A percentile compares a stretch with the other conserved stretches of the same genome.
Conservation (phyloP, 2,888 invertebrate species). For the Drosophila siamana region DNA sequence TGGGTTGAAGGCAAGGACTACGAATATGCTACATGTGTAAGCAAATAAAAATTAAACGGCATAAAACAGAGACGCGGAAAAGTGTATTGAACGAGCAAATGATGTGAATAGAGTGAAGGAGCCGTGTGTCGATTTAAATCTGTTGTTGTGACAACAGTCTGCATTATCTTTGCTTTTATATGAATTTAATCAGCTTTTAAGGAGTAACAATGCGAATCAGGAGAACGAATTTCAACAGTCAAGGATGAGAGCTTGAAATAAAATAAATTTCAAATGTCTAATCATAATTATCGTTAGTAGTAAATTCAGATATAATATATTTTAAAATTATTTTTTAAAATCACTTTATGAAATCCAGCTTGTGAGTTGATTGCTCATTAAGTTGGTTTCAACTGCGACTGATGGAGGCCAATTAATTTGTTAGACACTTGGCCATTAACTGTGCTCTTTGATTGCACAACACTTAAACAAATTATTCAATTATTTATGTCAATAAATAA, state of each 20-base stretch:
- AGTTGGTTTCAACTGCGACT: not conserved
- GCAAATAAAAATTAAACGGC: conserved; percentile 74
- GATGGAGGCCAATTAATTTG: conserved; percentile 53
- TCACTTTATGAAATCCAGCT: not conserved
- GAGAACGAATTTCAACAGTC: too few relatives aligned
- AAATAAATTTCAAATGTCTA: too few relatives aligned
- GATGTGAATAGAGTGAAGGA: conserved; percentile 19
- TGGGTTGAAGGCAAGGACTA: not conserved
- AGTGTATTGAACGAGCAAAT: conserved; percentile 26
- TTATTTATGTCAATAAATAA: conserved; percentile 71
- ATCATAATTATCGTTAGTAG: too few relatives aligned
- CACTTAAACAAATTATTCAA: conserved; percentile 61
- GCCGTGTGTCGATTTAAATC: conserved; percentile 23
- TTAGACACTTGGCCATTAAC: conserved; percentile 32
- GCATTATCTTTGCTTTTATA: conserved; percentile 6
- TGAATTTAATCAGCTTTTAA: conserved; percentile 6
- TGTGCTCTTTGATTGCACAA: conserved; percentile 21
- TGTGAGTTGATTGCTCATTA: not conserved
- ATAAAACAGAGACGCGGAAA: conserved; percentile 42
- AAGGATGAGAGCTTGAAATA: too few relatives aligned
- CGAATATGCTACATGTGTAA: conserved; percentile 26
- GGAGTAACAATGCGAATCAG: not conserved
- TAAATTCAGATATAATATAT: not conserved
- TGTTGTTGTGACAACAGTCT: conserved; percentile 27
- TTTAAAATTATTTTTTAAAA: not conserved